Evolutionary conservation across 1,140 invertebrate species (phyloP).

Genomic region (Ceratosolen fusciceps): DNA sequence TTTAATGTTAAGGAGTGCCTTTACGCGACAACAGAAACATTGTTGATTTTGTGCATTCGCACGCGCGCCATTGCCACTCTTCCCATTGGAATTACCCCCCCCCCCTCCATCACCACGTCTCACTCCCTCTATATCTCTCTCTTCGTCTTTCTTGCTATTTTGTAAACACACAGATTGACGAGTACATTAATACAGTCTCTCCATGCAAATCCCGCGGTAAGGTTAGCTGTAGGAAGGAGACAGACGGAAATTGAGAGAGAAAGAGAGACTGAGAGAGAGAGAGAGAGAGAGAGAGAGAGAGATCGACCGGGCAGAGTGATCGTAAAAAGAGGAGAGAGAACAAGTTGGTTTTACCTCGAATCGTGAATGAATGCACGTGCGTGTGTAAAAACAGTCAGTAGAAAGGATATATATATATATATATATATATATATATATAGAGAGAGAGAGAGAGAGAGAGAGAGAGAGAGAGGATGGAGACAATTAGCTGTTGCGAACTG

Average conservation of each 20-base stretch:
- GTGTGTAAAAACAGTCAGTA: conserved; percentile 4
- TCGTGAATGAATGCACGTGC: conserved; percentile 10
- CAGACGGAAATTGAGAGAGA: neutral
- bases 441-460: neutral
- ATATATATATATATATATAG: no score
- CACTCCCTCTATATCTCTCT: neutral
- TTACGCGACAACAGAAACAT: conserved; percentile 53
- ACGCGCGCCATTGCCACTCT: neutral
- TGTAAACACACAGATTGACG: conserved; percentile 20
- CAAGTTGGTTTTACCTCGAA: conserved; percentile 2
- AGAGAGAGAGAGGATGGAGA: conserved; percentile 25
- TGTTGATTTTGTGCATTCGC: conserved; percentile 13
- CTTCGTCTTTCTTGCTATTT: neutral
- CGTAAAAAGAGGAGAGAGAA: no score
- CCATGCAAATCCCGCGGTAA: neutral
- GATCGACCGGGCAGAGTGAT: neutral
- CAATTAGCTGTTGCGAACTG: neutral
- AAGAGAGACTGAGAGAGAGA: neutral
- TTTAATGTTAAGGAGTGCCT: neutral
- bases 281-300: neutral
- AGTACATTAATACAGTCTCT: conserved; percentile 25
- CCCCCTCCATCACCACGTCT: neutral
- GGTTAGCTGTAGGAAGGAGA: neutral
- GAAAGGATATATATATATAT: no score
- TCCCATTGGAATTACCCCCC: neutral